Conservation (phyloP, 2,888 invertebrate species). For the Eurytoma adleriae region DNA sequence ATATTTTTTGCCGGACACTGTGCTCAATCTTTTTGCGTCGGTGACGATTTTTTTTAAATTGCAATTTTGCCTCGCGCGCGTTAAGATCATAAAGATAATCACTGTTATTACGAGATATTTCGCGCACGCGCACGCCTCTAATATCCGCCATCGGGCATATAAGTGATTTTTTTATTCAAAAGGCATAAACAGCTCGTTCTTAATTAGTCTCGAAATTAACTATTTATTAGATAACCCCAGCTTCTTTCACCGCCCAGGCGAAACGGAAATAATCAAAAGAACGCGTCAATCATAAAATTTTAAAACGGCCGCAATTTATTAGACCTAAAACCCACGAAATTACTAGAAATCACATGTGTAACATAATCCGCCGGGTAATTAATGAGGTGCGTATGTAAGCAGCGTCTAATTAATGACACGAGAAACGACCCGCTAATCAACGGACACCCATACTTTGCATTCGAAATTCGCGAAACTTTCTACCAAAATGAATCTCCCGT, state of each 20-base stretch:
- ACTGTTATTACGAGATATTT: conserved; percentile 36
- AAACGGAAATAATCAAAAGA: too few species aligned
- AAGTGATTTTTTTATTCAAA: too few species aligned
- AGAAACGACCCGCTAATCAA: conserved; percentile 28
- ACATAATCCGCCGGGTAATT: conserved; percentile 39
- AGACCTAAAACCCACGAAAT: not conserved
- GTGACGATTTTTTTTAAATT: conserved; percentile 1
- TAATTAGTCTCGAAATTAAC: too few species aligned
- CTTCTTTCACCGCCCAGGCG: not conserved
- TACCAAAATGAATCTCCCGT: not conserved
- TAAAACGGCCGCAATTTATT: not conserved
- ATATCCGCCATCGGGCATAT: too few species aligned
- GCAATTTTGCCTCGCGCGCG: not conserved
- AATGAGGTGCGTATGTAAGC: not conserved
- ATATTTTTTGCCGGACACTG: not conserved
- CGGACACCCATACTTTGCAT: not conserved
- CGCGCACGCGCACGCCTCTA: not conserved
- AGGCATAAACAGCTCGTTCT: too few species aligned
- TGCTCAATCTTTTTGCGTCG: not conserved
- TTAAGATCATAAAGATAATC: conserved; percentile 30
- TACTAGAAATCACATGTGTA: not conserved
- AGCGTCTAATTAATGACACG: conserved; percentile 29
- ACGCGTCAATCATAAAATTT: not conserved
- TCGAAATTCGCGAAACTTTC: conserved; percentile 18
- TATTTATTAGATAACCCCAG: too few species aligned